Evolutionary conservation across 2,888 invertebrate species (phyloP).

Genomic region (Drosophila mulleri): DNA sequence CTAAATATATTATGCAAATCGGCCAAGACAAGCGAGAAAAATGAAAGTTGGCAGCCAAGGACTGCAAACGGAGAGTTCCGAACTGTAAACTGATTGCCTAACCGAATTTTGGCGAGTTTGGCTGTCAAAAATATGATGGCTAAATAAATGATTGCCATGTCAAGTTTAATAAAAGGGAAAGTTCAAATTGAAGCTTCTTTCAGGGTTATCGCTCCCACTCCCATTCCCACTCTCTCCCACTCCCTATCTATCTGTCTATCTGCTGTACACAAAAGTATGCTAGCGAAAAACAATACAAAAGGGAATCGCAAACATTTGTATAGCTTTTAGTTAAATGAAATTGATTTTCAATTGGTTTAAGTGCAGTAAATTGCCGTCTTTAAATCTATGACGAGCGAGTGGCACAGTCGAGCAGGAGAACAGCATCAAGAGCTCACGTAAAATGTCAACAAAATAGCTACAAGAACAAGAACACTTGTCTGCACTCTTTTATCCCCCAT

Average conservation of each 20-base stretch:
- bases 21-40: constrained; percentile 30
- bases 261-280: neutral
- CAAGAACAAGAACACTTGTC: neutral
- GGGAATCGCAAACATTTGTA: constrained; percentile 58
- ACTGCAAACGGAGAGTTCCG: constrained; percentile 3
- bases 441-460: constrained; percentile 3
- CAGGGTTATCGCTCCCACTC: neutral
- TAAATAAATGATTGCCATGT: constrained; percentile 69
- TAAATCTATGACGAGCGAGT: constrained; percentile 10
- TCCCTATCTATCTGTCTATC: neutral
- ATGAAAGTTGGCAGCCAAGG: neutral
- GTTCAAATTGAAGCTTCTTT: constrained; percentile 39
- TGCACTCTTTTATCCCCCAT: too few relatives aligned
- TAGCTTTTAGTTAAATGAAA: constrained; percentile 75
- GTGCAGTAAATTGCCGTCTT: constrained; percentile 49
- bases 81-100: constrained; percentile 40
- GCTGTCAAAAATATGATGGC: constrained; percentile 50
- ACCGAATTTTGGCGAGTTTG: constrained; percentile 37
- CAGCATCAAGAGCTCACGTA: constrained; percentile 3
- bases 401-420: neutral
- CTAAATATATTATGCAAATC: constrained; percentile 44
- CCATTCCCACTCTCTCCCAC: neutral
- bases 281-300: constrained; percentile 43
- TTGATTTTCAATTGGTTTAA: constrained; percentile 74
- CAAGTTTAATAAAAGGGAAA: constrained; percentile 65